Evolutionary conservation across 2,888 invertebrate species (phyloP), one percentile per base, ranked within the genome.

Genomic region (Archips xylosteana): DNA sequence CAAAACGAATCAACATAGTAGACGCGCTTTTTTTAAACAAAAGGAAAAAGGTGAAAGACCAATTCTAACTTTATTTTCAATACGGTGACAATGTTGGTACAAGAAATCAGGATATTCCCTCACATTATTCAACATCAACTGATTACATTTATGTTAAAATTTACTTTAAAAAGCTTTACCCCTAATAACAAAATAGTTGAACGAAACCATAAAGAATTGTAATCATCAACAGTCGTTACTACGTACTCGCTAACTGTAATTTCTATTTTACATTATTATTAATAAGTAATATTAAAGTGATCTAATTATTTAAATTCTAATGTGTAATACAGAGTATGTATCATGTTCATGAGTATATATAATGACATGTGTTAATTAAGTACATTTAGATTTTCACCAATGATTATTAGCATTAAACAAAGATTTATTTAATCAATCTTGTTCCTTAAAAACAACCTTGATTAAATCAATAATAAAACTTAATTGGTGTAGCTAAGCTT

Each of bases 111-210:
- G 70, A 70, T 47, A 70, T 74, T 75, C 70, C 66, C 65, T 39
- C 49, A 64, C 59, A 42, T 57, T 62, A 42, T 62, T 54, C 51
- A 64, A 42, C 59, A 68, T 64, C 64, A 67, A 63, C 57, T 36
- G 73, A 73, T 73, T 73, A 73, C 73, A 73, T 73, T 73, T 64
- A 68, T 66, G 62, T 57, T 72, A 42, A 59, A 49, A 36, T 62
- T 42, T 65, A 39, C 51, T 65, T 72, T 63, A 63, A 63, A 72
- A 68, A 73, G 68, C 73, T 73, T 73, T 63, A 68, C 45, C 6
- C 63, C 63, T 68, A 65, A 36, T 47, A 69, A 60, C 71, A 60
- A 32, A 73, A 73, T 49, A 70, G 15, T 60, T 66, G 15, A 72
- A 68, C 65, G 45, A 51, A 69, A 68, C 59, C 32, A 63, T 64